Conservation (phyloP, 2,113 vertebrate genomes). For the Pogona vitticeps region DNA sequence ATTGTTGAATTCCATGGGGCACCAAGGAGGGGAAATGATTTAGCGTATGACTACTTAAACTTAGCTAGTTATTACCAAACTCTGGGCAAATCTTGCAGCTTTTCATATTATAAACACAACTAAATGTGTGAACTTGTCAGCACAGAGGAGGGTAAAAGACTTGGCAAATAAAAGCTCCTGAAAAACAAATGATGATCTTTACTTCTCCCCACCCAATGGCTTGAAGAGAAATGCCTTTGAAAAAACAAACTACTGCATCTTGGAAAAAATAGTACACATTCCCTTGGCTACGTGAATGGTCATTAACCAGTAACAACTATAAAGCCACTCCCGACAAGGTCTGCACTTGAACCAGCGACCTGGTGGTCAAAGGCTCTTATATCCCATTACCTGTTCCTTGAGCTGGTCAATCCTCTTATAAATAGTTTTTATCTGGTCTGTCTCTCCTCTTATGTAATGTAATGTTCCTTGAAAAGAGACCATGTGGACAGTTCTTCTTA, state of each 20-base stretch:
- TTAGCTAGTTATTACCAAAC: no score
- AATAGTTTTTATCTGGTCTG: background rate
- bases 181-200: background rate
- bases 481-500: background rate
- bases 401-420: conserved; percentile 15
- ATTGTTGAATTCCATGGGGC: no score
- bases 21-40: no score
- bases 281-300: background rate
- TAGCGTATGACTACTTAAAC: no score
- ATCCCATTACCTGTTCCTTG: conserved; percentile 15
- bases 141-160: background rate
- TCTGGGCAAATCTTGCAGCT: no score
- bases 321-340: background rate
- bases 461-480: background rate
- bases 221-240: background rate
- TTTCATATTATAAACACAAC: background rate
- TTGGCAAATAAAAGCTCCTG: background rate
- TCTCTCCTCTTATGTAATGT: background rate
- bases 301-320: background rate
- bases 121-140: background rate
- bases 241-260: no score
- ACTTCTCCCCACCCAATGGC: background rate
- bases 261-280: background rate
- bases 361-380: background rate
- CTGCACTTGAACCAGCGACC: conserved; percentile 11